A percentile compares a stretch with the other conserved stretches of the same genome.
Conservation (phyloP, 1,140 invertebrate species). For the Drosophila auraria region DNA sequence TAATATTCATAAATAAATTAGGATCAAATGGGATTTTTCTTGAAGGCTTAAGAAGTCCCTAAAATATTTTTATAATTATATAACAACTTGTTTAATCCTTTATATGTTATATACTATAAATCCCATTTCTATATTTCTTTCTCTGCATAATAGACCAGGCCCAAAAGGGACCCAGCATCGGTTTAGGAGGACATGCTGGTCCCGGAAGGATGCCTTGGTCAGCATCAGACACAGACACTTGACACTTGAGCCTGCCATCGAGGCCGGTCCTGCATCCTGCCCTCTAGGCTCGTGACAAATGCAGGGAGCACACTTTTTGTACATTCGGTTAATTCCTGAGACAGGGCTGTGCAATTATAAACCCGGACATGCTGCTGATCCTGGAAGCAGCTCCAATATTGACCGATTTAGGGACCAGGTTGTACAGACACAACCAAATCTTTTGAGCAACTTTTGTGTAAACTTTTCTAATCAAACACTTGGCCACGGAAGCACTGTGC, state of each 20-base stretch:
- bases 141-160: slow-evolving; percentile 8
- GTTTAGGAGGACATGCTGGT: slow-evolving; percentile 29
- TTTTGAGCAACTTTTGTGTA: slow-evolving; percentile 59
- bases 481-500: slow-evolving; percentile 34
- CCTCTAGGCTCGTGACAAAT: slow-evolving; percentile 14
- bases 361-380: slow-evolving; percentile 6
- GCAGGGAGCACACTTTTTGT: slow-evolving; percentile 11
- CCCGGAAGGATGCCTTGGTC: slow-evolving; percentile 36
- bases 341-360: slow-evolving; percentile 46
- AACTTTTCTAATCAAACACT: slow-evolving; percentile 82
- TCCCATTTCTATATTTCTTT: neutral
- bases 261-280: slow-evolving; percentile 24
- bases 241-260: slow-evolving; percentile 39
- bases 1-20: neutral
- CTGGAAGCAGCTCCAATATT: slow-evolving; percentile 55
- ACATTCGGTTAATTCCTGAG: slow-evolving; percentile 39
- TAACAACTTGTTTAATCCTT: neutral
- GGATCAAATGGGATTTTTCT: too few relatives aligned
- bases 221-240: slow-evolving; percentile 39
- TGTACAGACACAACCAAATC: slow-evolving; percentile 44
- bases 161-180: neutral
- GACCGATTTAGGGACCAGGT: slow-evolving; percentile 6
- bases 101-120: too few relatives aligned
- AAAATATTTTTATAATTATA: neutral
- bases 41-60: neutral